Evolutionary conservation across 64 coral and sea anemone genomes (phyloP).

Genomic region (Porites australiensis): DNA sequence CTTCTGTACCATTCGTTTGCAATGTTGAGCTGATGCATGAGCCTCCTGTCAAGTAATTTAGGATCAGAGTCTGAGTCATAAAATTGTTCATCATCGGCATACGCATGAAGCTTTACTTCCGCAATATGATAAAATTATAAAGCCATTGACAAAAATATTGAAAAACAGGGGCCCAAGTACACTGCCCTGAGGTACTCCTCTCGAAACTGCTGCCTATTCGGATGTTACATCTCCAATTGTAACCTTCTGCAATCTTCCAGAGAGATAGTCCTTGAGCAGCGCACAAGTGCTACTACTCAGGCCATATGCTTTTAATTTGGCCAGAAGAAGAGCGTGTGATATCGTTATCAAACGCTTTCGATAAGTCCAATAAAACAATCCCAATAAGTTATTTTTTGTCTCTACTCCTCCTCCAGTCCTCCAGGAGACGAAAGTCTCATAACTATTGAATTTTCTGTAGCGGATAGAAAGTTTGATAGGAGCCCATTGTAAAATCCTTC

Average conservation of each 20-base stretch:
- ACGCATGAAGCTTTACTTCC: conserved; percentile 19
- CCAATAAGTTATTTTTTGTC: not conserved
- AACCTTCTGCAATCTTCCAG: too few species aligned
- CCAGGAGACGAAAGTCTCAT: not conserved
- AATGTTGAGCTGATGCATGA: not conserved
- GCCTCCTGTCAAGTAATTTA: not conserved
- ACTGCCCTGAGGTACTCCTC: not conserved
- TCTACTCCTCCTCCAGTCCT: not conserved
- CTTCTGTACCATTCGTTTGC: conserved; percentile 24
- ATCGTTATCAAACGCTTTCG: too few species aligned
- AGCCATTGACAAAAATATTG: conserved; percentile 24
- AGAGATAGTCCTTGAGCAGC: not conserved
- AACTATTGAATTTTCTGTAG: not conserved
- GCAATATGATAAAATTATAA: conserved; percentile 20
- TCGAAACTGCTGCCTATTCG: not conserved
- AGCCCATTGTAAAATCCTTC: not conserved
- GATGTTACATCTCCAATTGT: not conserved
- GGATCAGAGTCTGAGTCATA: conserved; percentile 59
- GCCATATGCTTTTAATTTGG: not conserved
- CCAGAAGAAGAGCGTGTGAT: too few species aligned
- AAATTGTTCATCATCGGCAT: conserved; percentile 27
- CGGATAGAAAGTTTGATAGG: not conserved
- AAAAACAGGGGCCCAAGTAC: conserved; percentile 15
- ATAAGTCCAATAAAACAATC: not conserved
- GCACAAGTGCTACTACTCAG: not conserved